Evolutionary conservation across 2,797 vertebrate genomes (phyloP).

Genomic region (Lepidocolaptes lacrymiger): DNA sequence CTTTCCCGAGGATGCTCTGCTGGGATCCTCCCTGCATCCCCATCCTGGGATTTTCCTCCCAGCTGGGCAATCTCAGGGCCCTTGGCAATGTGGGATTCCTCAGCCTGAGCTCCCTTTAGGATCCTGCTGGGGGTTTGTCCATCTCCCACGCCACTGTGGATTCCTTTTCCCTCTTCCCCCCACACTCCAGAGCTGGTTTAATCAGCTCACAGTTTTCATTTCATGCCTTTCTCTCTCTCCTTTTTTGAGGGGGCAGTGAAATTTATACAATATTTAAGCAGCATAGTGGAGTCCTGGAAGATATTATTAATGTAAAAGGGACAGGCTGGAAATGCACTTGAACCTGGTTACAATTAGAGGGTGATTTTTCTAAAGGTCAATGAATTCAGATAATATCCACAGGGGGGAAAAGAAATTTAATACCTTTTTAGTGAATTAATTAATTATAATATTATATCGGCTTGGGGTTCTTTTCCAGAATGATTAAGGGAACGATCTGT

Average conservation of each 20-base stretch:
- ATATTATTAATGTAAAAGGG: conserved; percentile 90
- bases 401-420: conserved; percentile 97
- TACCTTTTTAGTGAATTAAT: conserved; percentile 99
- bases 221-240: conserved; percentile 42
- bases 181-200: conserved; percentile 5
- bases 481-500: conserved; percentile 94
- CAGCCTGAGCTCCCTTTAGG: rapidly evolving
- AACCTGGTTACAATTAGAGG: conserved; percentile 96
- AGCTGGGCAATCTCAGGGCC: background rate
- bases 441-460: conserved; percentile 99
- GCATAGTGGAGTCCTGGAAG: conserved; percentile 77
- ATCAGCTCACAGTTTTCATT: conserved; percentile 69
- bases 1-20: background rate
- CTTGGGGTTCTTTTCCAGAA: conserved; percentile 97
- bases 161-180: background rate
- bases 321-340: conserved; percentile 89
- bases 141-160: background rate
- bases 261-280: conserved; percentile 86
- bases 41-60: background rate
- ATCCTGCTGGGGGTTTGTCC: background rate
- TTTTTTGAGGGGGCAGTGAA: conserved; percentile 77
- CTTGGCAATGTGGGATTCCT: background rate
- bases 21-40: background rate
- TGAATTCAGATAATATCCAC: conserved; percentile 99
- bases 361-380: conserved; percentile 99